Base-by-base conservation (phyloP, 2,888 invertebrate genomes). In the Tanaodytes sp. region DNA sequence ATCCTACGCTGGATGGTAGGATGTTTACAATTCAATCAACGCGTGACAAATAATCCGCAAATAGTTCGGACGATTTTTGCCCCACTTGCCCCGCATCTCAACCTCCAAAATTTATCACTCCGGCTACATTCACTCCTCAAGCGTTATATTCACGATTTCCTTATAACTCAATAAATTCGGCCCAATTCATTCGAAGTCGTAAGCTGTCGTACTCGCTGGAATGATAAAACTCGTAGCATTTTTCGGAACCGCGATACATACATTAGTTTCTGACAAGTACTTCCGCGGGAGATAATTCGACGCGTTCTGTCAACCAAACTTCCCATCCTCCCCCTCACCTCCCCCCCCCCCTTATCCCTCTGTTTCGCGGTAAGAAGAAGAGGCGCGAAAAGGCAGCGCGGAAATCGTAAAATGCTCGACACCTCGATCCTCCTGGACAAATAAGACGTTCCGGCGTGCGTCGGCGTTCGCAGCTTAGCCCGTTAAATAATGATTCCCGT, bases 401-500 rank as follows among this genome's bases (percentile, higher is more conserved):
- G 82, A 84, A 84, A 83, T 80, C 82, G 83, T 84, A 80, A 84
- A 84, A 73, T 76, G 78, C 80, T 84, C 84, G 82, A 79, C 84
- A 80, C 82, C 80, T 82, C 80, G 74, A 33, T 65, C 78, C 77
- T 82, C 80, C 81, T 84, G 82, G 81, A 84, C 80, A 83, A 83
- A 83, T 82, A 83, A 82, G 82, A 82, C 79, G 71, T 71, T 74
- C 74, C 59, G 73, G 62, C 63, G 52, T 51, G 23, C n/a, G n/a
- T n/a, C n/a, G n/a, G n/a, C n/a, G n/a, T n/a, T n/a, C n/a, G n/a
- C 37, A 43, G 31, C 27, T 11, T 36, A 55, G 57, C 67, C 70
- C 40, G 79, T 80, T 81, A 82, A 84, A 83, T 84, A 83, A 84
- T 84, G 83, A 84, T 84, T 83, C 83, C 81, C 84, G 82, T 81